A percentile compares a stretch with the other conserved stretches of the same genome.
phyloP scores from a whole-genome alignment of 64 coral and sea anemone genomes.

The Actinia tenebrosa region DNA sequence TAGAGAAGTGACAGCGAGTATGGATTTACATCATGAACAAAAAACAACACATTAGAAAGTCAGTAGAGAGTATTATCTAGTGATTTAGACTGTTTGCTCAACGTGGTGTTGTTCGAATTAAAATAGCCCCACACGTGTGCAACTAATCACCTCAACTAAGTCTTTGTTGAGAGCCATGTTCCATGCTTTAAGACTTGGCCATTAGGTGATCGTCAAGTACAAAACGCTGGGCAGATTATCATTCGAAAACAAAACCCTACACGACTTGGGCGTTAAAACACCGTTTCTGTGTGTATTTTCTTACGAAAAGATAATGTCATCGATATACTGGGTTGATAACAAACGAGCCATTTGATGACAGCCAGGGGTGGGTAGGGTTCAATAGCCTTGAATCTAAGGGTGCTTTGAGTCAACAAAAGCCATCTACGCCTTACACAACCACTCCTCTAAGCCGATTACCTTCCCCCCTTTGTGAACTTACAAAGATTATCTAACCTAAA shows the following conservation, averaged over 20 bases:
- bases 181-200: neutral
- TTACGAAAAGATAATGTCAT: constrained; percentile 4
- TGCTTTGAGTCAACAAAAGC: neutral
- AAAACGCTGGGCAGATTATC: neutral
- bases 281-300: neutral
- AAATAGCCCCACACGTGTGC: constrained; percentile 16
- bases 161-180: neutral
- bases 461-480: neutral
- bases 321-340: neutral
- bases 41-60: neutral
- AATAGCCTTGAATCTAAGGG: neutral
- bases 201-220: neutral
- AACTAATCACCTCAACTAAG: neutral
- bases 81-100: neutral
- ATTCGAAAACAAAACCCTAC: constrained; percentile 6
- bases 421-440: neutral
- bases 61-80: neutral
- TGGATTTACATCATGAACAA: neutral
- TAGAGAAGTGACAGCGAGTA: neutral
- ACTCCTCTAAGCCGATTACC: neutral
- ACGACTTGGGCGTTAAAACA: constrained; percentile 10
- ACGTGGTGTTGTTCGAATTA: constrained; percentile 1
- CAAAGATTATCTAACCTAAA: neutral
- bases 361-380: neutral
- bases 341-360: neutral